Percentiles rank a stretch among this genome's conserved stretches.
These are phyloP conservation scores for Tangara arthus DNA, from an alignment of 2,797 vertebrate genomes.

Conservation along the genomic window DNA sequence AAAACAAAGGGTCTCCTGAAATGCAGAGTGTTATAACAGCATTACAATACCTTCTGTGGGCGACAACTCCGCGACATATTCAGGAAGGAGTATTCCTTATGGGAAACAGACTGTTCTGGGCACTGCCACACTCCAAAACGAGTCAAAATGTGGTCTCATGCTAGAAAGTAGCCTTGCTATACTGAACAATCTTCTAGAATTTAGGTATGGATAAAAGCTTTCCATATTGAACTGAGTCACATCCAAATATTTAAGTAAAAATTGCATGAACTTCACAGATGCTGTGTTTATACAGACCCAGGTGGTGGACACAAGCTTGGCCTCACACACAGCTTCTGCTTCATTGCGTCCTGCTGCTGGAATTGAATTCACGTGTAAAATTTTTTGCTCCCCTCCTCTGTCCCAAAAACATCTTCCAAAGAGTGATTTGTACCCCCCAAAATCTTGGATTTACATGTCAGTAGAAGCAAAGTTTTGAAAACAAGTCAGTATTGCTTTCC, in stretches of 20 bases:
- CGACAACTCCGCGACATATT: neutral
- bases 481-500: neutral
- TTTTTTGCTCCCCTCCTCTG: neutral
- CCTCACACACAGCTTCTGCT: neutral
- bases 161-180: neutral
- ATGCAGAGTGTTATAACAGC: neutral
- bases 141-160: neutral
- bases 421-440: neutral
- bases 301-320: neutral
- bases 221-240: neutral
- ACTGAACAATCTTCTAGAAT: neutral
- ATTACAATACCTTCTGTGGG: neutral
- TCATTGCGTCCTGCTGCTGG: neutral
- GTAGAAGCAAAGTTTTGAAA: neutral
- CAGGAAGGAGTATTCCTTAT: neutral
- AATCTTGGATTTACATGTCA: neutral
- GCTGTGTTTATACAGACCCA: neutral
- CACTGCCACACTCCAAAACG: fast-evolving
- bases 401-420: neutral
- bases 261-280: neutral
- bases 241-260: neutral
- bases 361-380: neutral
- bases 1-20: neutral
- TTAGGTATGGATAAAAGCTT: neutral
- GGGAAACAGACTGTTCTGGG: neutral